These are phyloP conservation scores for Seriola dumerili DNA, from an alignment of 2,113 vertebrate genomes.

Conservation along the genomic window DNA sequence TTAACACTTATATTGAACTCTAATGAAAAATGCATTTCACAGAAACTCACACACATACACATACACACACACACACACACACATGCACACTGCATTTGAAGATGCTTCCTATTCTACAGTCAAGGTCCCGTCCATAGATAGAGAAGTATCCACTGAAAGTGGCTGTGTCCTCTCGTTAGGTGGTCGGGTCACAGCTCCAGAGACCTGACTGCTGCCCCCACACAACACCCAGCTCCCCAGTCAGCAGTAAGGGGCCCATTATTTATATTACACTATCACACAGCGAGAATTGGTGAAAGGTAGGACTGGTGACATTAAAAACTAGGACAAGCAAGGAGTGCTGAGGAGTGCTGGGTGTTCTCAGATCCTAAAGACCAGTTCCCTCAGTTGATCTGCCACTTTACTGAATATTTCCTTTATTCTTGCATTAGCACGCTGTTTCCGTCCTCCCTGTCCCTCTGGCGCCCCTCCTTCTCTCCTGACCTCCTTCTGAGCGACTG, in stretches of 20 bases:
- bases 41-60: neutral
- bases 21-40: slow-evolving; percentile 21
- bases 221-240: slow-evolving; percentile 47
- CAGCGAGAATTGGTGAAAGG: slow-evolving; percentile 18
- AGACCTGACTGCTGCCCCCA: slow-evolving; percentile 20
- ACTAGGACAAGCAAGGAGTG: slow-evolving; percentile 36
- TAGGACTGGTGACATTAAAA: slow-evolving; percentile 48
- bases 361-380: slow-evolving; percentile 44
- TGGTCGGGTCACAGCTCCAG: slow-evolving; percentile 7
- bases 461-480: slow-evolving; percentile 62
- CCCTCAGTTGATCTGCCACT: slow-evolving; percentile 54
- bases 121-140: neutral
- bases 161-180: slow-evolving; percentile 3
- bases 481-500: slow-evolving; percentile 75
- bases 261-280: slow-evolving; percentile 54
- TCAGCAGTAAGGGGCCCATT: slow-evolving; percentile 38
- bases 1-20: slow-evolving; percentile 1
- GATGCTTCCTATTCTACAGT: neutral
- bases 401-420: slow-evolving; percentile 62
- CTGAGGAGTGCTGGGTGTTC: slow-evolving; percentile 41
- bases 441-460: slow-evolving; percentile 18
- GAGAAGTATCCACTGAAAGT: neutral
- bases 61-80: neutral
- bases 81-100: neutral
- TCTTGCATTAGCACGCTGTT: slow-evolving; percentile 41